phyloP scores from a whole-genome alignment of 2,797 vertebrate species.

The Sebastes hubbsi region DNA sequence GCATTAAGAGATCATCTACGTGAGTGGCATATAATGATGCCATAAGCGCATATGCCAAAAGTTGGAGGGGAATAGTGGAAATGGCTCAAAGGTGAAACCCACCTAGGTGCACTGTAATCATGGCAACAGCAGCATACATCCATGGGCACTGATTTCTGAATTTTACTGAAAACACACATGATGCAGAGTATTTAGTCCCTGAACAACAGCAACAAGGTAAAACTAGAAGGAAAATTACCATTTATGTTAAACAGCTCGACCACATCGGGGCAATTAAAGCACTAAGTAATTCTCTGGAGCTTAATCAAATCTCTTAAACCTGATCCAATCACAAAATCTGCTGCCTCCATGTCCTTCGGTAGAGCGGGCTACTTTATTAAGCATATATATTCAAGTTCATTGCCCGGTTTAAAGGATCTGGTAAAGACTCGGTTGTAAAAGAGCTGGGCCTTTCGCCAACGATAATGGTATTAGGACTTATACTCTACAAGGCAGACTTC shows the following conservation, averaged over 20 bases:
- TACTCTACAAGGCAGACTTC: not conserved
- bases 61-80: not conserved
- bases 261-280: slow-evolving; percentile 7
- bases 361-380: slow-evolving; percentile 17
- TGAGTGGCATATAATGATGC: not conserved
- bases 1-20: not conserved
- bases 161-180: slow-evolving; percentile 1
- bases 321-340: slow-evolving; percentile 21
- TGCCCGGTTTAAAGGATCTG: slow-evolving; percentile 20
- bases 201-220: not conserved
- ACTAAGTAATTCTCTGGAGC: slow-evolving; percentile 10
- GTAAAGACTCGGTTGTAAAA: slow-evolving; percentile 39
- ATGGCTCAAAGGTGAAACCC: slow-evolving; percentile 8
- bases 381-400: slow-evolving; percentile 39
- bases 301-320: slow-evolving; percentile 42
- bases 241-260: slow-evolving; percentile 8
- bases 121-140: not conserved
- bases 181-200: not conserved
- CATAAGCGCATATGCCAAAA: not conserved
- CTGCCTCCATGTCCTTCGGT: slow-evolving; percentile 19
- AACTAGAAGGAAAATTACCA: not conserved
- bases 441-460: slow-evolving; percentile 29
- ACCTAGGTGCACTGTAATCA: slow-evolving; percentile 21
- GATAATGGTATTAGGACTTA: slow-evolving; percentile 33
- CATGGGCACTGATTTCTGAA: not conserved